These are phyloP conservation scores for Periophthalmus magnuspinnatus DNA, from an alignment of 2,797 vertebrate species.

Conservation along the genomic window DNA sequence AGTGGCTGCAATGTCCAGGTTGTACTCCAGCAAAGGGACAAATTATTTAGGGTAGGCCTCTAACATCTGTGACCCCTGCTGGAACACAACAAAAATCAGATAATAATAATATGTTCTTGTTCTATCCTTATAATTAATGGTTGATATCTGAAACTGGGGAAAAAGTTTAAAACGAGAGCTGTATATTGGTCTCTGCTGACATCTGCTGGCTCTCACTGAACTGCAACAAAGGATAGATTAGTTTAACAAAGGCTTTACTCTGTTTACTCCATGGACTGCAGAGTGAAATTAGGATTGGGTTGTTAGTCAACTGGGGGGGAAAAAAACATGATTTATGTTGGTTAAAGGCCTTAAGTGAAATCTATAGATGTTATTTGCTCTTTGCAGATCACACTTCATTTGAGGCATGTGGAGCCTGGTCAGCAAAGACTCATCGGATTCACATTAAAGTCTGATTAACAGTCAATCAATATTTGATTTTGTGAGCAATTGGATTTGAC, in stretches of 20 bases:
- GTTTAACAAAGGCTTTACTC: no score
- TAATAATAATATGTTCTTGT: neutral
- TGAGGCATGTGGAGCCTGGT: neutral
- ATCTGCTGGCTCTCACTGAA: slow-evolving; percentile 15
- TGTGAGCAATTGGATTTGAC: neutral
- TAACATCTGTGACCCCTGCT: neutral
- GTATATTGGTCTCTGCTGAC: slow-evolving; percentile 9
- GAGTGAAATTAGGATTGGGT: neutral
- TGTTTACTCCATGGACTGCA: no score
- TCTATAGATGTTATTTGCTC: neutral
- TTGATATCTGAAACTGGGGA: neutral
- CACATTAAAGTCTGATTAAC: slow-evolving; percentile 26
- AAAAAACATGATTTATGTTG: neutral
- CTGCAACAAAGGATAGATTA: neutral
- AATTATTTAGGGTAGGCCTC: neutral
- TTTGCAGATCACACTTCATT: slow-evolving; percentile 13
- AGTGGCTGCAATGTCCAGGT: neutral
- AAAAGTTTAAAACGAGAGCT: neutral
- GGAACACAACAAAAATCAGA: neutral
- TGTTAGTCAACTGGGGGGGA: neutral
- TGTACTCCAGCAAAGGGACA: neutral
- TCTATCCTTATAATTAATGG: neutral
- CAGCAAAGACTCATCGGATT: slow-evolving; percentile 59
- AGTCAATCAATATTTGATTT: slow-evolving; percentile 6
- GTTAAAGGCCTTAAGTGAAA: neutral